Evolutionary conservation across 2,888 invertebrate species (phyloP), one percentile per base, ranked within the genome.

Genomic region (Beris morrisii): DNA sequence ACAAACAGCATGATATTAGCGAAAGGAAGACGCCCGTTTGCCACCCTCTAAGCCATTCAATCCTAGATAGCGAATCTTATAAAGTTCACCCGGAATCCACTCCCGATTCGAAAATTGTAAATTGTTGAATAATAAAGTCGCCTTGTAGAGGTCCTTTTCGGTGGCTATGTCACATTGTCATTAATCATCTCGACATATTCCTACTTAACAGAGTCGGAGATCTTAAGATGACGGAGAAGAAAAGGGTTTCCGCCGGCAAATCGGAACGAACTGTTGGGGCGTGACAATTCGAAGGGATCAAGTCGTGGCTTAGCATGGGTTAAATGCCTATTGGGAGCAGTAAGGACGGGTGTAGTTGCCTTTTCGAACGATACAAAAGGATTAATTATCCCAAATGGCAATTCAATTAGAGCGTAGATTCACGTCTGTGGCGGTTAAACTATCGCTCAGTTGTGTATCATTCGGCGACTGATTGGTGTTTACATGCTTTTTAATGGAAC

Each of bases 401-500:
- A 53, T 53, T 53, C 30, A 30, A 53, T 53, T 53, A 30, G 53
- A 53, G 30, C 6, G 53, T 53, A 7, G n/a, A 30, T 38, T 30
- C 46, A 7, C 31, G 12, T 53, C 30, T 30, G 30, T 53, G 53
- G 30, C n/a, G n/a, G 7, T 11, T 30, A 28, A 11, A 31, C 53
- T 30, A 12, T 31, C 9, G 31, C 4, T 12, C 53, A 53, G 9
- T 15, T 50, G 12, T n/a, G 31, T 53, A 53, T 53, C 53, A 30
- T 31, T 53, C 1, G 1, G 28, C 31, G 1, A 5, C 31, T 53
- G 53, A 28, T 30, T 53, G 31, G 30, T 53, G 53, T 53, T 53
- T 53, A 53, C 53, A 53, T 31, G 53, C 53, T n/a, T 53, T 53
- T 53, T 53, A 53, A 30, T 53, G 30, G 53, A 53, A 53, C 30